Base-by-base conservation (phyloP, 2,888 invertebrate genomes). In the Hecatera dysodea region DNA sequence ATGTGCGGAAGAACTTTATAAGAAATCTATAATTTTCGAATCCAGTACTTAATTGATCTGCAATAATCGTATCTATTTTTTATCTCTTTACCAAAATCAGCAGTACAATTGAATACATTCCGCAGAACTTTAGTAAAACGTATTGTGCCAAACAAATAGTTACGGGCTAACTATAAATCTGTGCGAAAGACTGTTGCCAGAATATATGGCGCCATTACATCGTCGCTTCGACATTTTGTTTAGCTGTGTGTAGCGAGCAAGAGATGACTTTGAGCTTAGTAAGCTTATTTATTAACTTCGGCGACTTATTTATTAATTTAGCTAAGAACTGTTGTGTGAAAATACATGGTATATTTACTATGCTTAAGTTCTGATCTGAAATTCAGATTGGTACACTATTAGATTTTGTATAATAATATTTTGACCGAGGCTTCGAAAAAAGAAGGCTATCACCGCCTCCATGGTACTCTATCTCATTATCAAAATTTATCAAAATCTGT, bases 81-180 rank as follows among this genome's bases (percentile, higher is more conserved):
- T 36, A 46, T n/a, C 7, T 27, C 1, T 42, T 29, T n/a, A n/a
- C 42, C 50, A 39, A 72, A 39, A n/a, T 55, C 53, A 78, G 48
- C 48, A 39, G 19, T 12, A 42, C 61, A 19, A 71, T 44, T 24
- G 57, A 72, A 52, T 48, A 55, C 70, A 36, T 29, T 42, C 24
- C 29, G 4, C 55, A 33, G 24, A 57, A 72, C 48, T 59, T 59
- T 46, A 72, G 59, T 50, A 44, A 48, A 78, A 19, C 73, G 73
- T 63, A 78, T 75, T 29, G 62, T 17, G n/a, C 39, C 42, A n/a
- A 63, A 78, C 73, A 72, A 36, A 78, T 59, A 36, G 73, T 55
- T 60, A 63, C 52, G n/a, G 17, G 72, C 46, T 63, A 36, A 53
- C 75, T 63, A 75, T 78, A 75, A 75, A 75, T 78, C 59, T 72